phyloP scores from a whole-genome alignment of 2,888 invertebrate genomes.

The Heliconius charithonia region DNA sequence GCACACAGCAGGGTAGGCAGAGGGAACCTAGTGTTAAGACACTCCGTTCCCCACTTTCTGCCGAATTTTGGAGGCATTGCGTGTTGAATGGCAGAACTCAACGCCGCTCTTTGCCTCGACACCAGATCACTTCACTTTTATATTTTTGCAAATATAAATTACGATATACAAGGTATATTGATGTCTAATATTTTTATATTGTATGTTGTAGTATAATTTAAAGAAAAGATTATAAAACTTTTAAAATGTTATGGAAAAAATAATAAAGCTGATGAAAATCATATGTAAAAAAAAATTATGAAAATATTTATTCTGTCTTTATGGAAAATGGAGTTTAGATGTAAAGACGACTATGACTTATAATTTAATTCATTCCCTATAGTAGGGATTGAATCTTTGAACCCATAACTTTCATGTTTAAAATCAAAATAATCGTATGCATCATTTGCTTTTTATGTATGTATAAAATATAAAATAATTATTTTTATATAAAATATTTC shows the following conservation, averaged over 20 bases:
- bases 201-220: too few relatives aligned
- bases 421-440: background rate
- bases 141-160: too few relatives aligned
- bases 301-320: background rate
- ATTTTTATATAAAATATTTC: background rate
- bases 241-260: background rate
- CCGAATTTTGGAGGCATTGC: too few relatives aligned
- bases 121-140: too few relatives aligned
- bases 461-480: background rate
- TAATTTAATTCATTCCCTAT: background rate
- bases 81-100: too few relatives aligned
- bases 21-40: too few relatives aligned
- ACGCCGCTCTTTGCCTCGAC: too few relatives aligned
- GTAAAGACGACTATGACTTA: background rate
- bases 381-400: background rate
- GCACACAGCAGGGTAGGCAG: too few relatives aligned
- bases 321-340: background rate
- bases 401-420: background rate
- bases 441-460: too few relatives aligned
- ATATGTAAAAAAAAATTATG: background rate
- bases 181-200: too few relatives aligned
- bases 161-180: too few relatives aligned
- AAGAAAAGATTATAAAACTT: background rate
- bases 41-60: too few relatives aligned
- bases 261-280: background rate